Percentiles rank a stretch among this genome's conserved stretches.
These are phyloP conservation scores for Ptychochromis oligacanthus DNA, from an alignment of 2,113 vertebrate species.

Conservation along the genomic window DNA sequence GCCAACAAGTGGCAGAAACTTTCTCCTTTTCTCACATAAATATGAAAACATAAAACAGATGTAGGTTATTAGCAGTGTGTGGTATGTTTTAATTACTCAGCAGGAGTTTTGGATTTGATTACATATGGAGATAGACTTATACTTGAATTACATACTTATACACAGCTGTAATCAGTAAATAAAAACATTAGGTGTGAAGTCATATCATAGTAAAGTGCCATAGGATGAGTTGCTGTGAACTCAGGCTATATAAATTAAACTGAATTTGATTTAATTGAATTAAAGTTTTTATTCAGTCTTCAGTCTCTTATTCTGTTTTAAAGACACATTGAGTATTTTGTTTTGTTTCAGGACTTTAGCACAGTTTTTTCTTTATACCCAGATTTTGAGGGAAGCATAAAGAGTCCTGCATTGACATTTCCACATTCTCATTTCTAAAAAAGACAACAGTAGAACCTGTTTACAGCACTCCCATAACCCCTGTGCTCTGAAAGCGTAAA, in stretches of 20 bases:
- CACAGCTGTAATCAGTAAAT: constrained; percentile 17
- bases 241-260: not conserved
- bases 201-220: not conserved
- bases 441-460: constrained; percentile 44
- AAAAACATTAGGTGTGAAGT: not conserved
- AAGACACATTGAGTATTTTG: not conserved
- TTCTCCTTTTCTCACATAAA: constrained; percentile 67
- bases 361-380: not conserved
- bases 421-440: constrained; percentile 9
- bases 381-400: not conserved
- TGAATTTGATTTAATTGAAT: not conserved
- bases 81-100: constrained; percentile 66
- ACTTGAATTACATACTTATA: constrained; percentile 16
- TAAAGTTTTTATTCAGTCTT: constrained; percentile 17
- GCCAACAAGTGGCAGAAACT: constrained; percentile 44
- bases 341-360: not conserved
- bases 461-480: constrained; percentile 69
- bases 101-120: constrained; percentile 60
- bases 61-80: constrained; percentile 60
- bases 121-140: constrained; percentile 37
- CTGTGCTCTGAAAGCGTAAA: constrained; percentile 57
- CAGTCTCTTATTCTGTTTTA: not conserved
- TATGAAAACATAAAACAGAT: constrained; percentile 71
- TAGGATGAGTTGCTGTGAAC: not conserved
- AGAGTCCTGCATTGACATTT: constrained; percentile 1